Base-by-base conservation (phyloP, 2,797 vertebrate genomes). In the Lophius americanus region DNA sequence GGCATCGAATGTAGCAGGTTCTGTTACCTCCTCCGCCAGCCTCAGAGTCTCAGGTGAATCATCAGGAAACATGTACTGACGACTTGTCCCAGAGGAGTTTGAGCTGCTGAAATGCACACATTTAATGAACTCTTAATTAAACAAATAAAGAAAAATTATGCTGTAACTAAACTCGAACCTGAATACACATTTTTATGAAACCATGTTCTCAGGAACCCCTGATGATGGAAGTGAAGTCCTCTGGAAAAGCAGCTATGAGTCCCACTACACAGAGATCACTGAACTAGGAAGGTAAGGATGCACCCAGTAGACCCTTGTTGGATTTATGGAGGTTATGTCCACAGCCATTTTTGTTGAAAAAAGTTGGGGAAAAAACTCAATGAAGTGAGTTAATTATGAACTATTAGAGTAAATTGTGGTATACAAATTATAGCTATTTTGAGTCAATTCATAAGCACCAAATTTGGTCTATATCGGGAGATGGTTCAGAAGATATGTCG, bases 241-340 rank as follows among this genome's bases (percentile, higher is more conserved):
- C 85, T 99, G 97, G 97, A 99, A 97, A 78, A 96, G 95, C 83
- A 94, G 92, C 92, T 99, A 98, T 86, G 97, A 98, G 81, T 94
- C 93, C 88, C 92, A 94, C 89, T 99, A 96, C 91, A 96, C 92
- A n/a, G 98, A 98, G 86, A 95, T 98, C 87, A 95, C 96, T 68
- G 98, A 99, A 85, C 94, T 99, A 61, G 97, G 97, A 93, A 97
- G 97, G 97, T 99, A 85, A 67, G 65, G 46, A 33, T 41, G 5
- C 0, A 11, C 10, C 23, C 5, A 1, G 53, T 41, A 0, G 36
- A 61, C 39, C 5, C 5, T 4, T 2, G 2, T 13, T 44, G 1
- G 6, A 1, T 38, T 41, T 50, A n/a, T n/a, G n/a, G 23, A 23
- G 23, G 23, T 23, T 23, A 23, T 23, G 23, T 23, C 23, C 23